Base-by-base conservation (phyloP, 2,888 invertebrate genomes). In the Andrena marginata region DNA sequence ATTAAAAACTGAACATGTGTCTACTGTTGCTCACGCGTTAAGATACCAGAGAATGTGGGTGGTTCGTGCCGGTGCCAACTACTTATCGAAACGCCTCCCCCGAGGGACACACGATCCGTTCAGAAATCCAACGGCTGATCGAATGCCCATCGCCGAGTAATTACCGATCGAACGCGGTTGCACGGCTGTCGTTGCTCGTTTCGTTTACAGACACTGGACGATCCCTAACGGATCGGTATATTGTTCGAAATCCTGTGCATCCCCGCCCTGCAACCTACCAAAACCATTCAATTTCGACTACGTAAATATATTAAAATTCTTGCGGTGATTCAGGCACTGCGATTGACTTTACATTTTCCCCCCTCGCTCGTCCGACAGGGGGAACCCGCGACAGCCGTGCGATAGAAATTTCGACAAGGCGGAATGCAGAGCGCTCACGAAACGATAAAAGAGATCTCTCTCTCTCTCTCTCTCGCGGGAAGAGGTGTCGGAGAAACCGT, bases 311-410 rank as follows among this genome's bases (percentile, higher is more conserved):
- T 81, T 70, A 69, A 60, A 65, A 83, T 65, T 80, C 79, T 72
- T 78, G 74, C 77, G 78, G 75, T 76, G 80, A 68, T 82, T 86
- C 82, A 87, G 86, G 86, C 86, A 87, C 86, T 86, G 85, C 83
- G 86, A 86, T 86, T 86, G 86, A 86, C 86, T 85, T 86, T 62
- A 72, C 80, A 84, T 80, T 79, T 80, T 78, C 60, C 59, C 77
- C 72, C 67, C 60, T 68, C 76, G 71, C 71, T 54, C 59, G 65
- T 26, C 71, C 78, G 80, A 62, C 56, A 73, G 59, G 10, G 10
- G 23, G 23, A 26, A 33, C 71, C 60, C 29, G 65, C 78, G 74
- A 72, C 77, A 65, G 72, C 59, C 77, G 49, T 72, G 59, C 64
- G 23, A 56, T 3, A 26, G 56, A 56, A 56, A 56, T 23, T 26